Evolutionary conservation across 30 jellyfish, hydroid and myxozoan species (phyloP).

Genomic region (Pseudorhiza aurosa): DNA sequence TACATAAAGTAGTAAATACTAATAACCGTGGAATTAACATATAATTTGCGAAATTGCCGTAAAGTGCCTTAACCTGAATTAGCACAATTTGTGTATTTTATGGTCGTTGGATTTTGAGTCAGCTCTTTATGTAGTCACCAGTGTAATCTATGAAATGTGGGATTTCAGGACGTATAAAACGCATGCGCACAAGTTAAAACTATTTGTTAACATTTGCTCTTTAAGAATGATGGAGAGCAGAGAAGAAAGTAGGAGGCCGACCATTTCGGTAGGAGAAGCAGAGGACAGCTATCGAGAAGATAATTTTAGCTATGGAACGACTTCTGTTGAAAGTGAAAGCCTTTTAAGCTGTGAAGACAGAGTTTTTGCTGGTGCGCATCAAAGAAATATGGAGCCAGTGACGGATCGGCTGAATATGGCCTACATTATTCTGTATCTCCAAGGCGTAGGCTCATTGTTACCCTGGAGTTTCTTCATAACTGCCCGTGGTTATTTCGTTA

Average conservation of each 20-base stretch:
- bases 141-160: too few relatives aligned
- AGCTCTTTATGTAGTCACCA: too few relatives aligned
- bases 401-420: slow-evolving; percentile 74
- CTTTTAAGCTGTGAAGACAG: slow-evolving; percentile 40
- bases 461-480: slow-evolving; percentile 99
- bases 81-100: too few relatives aligned
- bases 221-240: background rate
- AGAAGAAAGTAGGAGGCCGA: slow-evolving; percentile 21
- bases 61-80: too few relatives aligned
- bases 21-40: too few relatives aligned
- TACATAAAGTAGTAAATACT: too few relatives aligned
- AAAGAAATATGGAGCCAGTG: slow-evolving; percentile 7
- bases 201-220: too few relatives aligned
- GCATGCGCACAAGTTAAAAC: too few relatives aligned
- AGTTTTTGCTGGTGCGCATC: background rate
- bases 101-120: too few relatives aligned
- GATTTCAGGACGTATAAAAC: too few relatives aligned
- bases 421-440: slow-evolving; percentile 80
- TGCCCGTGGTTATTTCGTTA: slow-evolving; percentile 79
- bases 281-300: slow-evolving; percentile 32
- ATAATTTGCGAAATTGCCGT: too few relatives aligned
- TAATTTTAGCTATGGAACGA: background rate
- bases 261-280: slow-evolving; percentile 27
- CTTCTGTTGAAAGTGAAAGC: slow-evolving; percentile 13
- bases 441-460: slow-evolving; percentile 95